These are phyloP conservation scores for Megastigmus dorsalis DNA, from an alignment of 2,888 invertebrate species.

Conservation along the genomic window DNA sequence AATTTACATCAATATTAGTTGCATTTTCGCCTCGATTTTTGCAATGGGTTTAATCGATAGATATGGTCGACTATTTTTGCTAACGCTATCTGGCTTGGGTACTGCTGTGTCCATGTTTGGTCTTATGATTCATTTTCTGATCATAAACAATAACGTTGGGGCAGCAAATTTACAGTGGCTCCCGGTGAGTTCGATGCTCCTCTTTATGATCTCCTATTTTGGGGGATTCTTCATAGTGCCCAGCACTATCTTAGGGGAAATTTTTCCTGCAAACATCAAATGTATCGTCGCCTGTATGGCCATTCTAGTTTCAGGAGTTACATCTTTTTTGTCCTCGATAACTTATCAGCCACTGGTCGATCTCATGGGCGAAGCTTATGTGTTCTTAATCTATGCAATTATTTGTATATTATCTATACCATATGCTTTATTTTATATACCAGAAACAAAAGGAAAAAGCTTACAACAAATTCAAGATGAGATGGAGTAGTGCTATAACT, in stretches of 20 bases:
- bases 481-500: neutral
- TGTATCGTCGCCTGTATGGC: neutral
- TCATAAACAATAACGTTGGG: neutral
- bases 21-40: constrained; percentile 41
- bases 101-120: constrained; percentile 48
- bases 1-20: constrained; percentile 54
- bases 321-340: neutral
- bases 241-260: neutral
- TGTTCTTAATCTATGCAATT: neutral
- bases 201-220: neutral
- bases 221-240: neutral
- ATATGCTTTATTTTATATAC: neutral
- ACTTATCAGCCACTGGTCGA: neutral
- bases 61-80: constrained; percentile 53
- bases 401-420: neutral
- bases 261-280: neutral
- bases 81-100: neutral
- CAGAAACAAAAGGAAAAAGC: neutral
- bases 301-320: neutral
- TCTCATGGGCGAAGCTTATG: neutral
- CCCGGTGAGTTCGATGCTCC: neutral
- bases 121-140: constrained; percentile 56
- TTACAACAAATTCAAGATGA: neutral
- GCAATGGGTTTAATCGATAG: constrained; percentile 55
- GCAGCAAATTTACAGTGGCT: neutral